These are phyloP conservation scores for Epinephelus fuscoguttatus DNA, from an alignment of 2,113 vertebrate genomes.

Conservation along the genomic window DNA sequence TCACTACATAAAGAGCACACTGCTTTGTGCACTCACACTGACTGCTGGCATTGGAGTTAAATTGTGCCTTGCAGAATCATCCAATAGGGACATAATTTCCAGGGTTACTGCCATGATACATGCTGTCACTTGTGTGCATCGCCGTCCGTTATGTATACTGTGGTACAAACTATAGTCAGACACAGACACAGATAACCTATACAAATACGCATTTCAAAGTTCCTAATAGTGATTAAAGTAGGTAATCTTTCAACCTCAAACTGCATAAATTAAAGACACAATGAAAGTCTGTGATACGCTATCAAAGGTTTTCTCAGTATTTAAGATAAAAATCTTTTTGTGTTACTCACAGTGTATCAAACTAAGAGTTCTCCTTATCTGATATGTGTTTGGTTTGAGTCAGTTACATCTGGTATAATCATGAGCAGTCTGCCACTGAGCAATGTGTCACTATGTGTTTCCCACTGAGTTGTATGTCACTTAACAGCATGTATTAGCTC, in stretches of 20 bases:
- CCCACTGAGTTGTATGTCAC: conserved; percentile 27
- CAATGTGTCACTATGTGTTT: conserved; percentile 9
- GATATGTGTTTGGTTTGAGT: conserved; percentile 16
- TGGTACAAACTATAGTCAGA: neutral
- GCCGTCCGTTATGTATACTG: neutral
- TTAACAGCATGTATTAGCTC: neutral
- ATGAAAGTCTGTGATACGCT: neutral
- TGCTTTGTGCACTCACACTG: neutral
- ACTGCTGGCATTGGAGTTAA: neutral
- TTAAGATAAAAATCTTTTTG: conserved; percentile 9
- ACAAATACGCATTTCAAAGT: neutral
- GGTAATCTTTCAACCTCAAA: neutral
- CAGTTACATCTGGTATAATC: neutral
- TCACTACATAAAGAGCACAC: neutral
- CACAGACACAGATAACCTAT: neutral
- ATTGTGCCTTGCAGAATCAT: neutral
- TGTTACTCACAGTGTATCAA: neutral
- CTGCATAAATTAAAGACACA: conserved; percentile 14
- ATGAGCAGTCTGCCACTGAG: neutral
- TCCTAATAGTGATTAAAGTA: neutral
- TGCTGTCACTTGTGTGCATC: neutral
- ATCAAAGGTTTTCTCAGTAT: neutral
- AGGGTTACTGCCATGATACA: neutral
- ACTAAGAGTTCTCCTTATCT: neutral
- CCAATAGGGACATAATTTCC: neutral